phyloP scores from a whole-genome alignment of 2,113 vertebrate genomes.

The Ptychochromis oligacanthus region DNA sequence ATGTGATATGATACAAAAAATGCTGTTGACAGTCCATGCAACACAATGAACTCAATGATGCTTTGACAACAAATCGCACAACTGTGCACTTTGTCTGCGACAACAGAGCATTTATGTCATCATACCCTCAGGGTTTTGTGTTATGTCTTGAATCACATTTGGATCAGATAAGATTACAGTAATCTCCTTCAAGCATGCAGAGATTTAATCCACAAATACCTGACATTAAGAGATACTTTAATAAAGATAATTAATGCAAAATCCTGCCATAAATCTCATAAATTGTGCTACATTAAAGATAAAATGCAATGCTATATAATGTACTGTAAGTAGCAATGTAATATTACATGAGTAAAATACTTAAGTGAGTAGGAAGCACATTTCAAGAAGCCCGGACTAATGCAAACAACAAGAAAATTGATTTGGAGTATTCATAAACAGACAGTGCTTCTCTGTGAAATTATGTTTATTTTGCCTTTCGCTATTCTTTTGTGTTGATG shows the following conservation, averaged over 20 bases:
- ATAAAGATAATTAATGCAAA: not conserved
- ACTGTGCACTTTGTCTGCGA: not conserved
- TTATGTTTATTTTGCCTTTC: not conserved
- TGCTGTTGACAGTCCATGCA: constrained; percentile 3
- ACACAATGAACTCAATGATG: not conserved
- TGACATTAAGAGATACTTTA: not conserved
- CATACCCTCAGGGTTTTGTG: not conserved
- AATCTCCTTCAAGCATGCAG: constrained; percentile 6
- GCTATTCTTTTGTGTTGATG: not conserved
- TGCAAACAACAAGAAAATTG: not conserved
- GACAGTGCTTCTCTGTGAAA: not conserved
- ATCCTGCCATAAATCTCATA: not conserved
- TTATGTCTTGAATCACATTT: constrained; percentile 20
- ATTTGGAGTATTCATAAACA: not conserved
- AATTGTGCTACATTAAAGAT: not conserved
- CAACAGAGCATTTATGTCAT: constrained; percentile 15
- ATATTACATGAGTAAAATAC: not conserved
- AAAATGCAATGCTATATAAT: not conserved
- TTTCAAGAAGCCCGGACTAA: not conserved
- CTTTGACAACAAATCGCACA: not conserved
- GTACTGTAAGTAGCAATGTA: not conserved
- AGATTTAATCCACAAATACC: constrained; percentile 22
- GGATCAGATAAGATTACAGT: constrained; percentile 25
- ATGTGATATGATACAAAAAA: not conserved
- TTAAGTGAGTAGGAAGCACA: not conserved